Evolutionary conservation across 2,888 invertebrate species (phyloP), one percentile per base, ranked within the genome.

Genomic region (Patella ulyssiponensis): DNA sequence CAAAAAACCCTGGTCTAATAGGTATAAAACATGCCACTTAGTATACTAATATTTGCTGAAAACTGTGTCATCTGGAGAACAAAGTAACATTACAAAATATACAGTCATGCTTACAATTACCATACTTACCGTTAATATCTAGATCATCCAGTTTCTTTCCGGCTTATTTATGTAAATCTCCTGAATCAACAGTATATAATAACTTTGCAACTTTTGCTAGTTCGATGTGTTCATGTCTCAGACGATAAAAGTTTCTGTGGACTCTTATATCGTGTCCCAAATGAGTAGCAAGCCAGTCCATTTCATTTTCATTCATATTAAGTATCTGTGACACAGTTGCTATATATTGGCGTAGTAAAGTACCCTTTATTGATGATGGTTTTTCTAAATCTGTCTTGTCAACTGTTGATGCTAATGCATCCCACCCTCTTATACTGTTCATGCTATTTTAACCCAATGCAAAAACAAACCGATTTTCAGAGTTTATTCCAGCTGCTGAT

Each of bases 131-230:
- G 27, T 27, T 27, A 58, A 73, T 44, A 58, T 76, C 72, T 20
- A 76, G 58, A 23, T 72, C 33, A 12, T 76, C 69, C 27, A 76
- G 53, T 33, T 20, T 69, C 76, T 76, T 76, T 27, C 76, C 76
- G 12, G 12, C 52, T 27, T 17, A 76, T 73, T 72, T 73, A 15
- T 70, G 17, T 20, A 70, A 33, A 27, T 54, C 27, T 20, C 76
- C 76, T 52, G 53, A 73, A 20, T 76, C 72, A 17, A 69, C 56
- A n/a, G 58, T 27, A 7, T 58, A 23, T 33, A 76, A 58, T 5
- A 76, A 73, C 53, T 73, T 76, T 11, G 76, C 54, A 14, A 76
- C 72, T 72, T 76, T 76, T n/a, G 53, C 76, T 15, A 76, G 71
- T 76, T 76, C 73, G 14, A 76, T 69, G 11, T 70, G 44, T 53